Percentiles rank a stretch among this genome's conserved stretches.
phyloP scores from a whole-genome alignment of 35 echinoderm and acorn worm species.

The Anneissia japonica region DNA sequence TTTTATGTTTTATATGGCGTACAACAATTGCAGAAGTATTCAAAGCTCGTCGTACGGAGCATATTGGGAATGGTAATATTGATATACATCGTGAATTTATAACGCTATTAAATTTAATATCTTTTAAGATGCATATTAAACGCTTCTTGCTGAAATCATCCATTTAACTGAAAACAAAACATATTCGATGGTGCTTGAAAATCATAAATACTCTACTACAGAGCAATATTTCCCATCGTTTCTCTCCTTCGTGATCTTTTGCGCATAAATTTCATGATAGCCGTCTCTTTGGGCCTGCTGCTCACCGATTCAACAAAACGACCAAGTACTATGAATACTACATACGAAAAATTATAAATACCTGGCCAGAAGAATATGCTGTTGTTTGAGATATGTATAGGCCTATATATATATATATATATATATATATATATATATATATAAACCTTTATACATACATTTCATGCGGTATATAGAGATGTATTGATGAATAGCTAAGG shows the following conservation, averaged over 20 bases:
- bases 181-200: background rate
- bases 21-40: background rate
- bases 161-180: background rate
- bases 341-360: too few relatives aligned
- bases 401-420: too few relatives aligned
- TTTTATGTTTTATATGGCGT: background rate
- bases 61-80: background rate
- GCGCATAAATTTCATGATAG: background rate
- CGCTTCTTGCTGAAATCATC: background rate
- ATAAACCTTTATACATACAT: too few relatives aligned
- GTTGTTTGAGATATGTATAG: too few relatives aligned
- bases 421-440: too few relatives aligned
- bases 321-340: too few relatives aligned
- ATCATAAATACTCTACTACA: background rate
- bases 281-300: background rate
- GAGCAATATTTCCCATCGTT: background rate
- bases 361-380: too few relatives aligned
- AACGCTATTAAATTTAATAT: slow-evolving; percentile 2
- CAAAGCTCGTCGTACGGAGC: background rate
- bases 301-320: background rate
- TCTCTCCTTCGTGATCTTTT: background rate
- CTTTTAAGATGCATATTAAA: background rate
- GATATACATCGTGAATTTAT: background rate
- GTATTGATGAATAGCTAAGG: too few relatives aligned
- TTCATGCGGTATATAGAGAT: too few relatives aligned